These are phyloP conservation scores for Thaumetopoea pityocampa DNA, from an alignment of 1,140 invertebrate genomes.

Conservation along the genomic window DNA sequence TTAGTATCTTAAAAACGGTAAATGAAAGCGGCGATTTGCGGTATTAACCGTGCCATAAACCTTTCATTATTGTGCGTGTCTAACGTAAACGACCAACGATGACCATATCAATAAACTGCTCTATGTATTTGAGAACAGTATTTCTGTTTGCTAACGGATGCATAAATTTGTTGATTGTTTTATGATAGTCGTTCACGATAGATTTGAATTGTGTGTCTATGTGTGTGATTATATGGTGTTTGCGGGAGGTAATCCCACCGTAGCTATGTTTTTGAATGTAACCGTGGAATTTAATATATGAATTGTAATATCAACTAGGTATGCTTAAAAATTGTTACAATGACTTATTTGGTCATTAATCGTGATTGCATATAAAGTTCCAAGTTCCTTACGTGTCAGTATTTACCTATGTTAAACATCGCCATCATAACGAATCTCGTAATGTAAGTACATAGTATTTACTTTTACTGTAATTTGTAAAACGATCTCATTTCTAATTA, in stretches of 20 bases:
- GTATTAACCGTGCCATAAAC: too few relatives aligned
- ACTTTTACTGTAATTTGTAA: constrained; percentile 26
- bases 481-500: constrained; percentile 37
- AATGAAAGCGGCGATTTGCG: too few relatives aligned
- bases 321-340: constrained; percentile 16
- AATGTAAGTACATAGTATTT: constrained; percentile 33
- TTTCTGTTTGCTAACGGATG: background rate
- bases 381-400: constrained; percentile 39
- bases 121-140: constrained; percentile 3
- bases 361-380: constrained; percentile 24
- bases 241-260: too few relatives aligned
- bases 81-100: background rate
- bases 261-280: constrained; percentile 5
- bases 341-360: constrained; percentile 6
- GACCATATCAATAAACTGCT: constrained; percentile 9
- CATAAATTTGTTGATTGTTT: too few relatives aligned
- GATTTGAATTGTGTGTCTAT: background rate
- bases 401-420: constrained; percentile 31
- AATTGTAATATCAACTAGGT: constrained; percentile 8
- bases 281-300: constrained; percentile 12
- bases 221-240: background rate
- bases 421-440: constrained; percentile 37
- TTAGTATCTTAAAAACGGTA: too few relatives aligned
- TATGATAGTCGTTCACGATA: too few relatives aligned
- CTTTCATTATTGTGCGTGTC: background rate